phyloP scores from a whole-genome alignment of 2,888 invertebrate species.

The Hedya salicella region DNA sequence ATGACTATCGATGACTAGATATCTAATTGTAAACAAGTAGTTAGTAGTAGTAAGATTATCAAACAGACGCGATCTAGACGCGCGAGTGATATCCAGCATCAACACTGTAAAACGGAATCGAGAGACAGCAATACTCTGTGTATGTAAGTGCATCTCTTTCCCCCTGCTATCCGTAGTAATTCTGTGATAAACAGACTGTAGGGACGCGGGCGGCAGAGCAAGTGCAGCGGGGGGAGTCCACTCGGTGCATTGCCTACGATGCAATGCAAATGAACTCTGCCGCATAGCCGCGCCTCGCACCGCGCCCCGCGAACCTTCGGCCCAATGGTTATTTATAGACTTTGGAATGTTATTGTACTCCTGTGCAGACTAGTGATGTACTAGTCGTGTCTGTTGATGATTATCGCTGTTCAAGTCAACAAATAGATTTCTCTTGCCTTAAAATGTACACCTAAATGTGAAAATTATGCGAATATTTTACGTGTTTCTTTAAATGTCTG shows the following conservation, averaged over 20 bases:
- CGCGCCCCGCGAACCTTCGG: constrained; percentile 58
- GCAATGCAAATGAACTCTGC: constrained; percentile 75
- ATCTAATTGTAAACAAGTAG: constrained; percentile 32
- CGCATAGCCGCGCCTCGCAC: constrained; percentile 56
- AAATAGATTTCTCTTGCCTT: too few relatives aligned
- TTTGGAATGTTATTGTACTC: constrained; percentile 76
- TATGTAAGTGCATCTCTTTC: constrained; percentile 37
- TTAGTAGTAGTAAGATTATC: constrained; percentile 33
- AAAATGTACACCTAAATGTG: too few relatives aligned
- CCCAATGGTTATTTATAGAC: constrained; percentile 73
- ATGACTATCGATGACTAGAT: constrained; percentile 29
- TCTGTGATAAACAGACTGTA: constrained; percentile 39
- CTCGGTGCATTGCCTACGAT: constrained; percentile 46
- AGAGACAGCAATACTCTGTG: constrained; percentile 23
- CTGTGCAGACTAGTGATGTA: constrained; percentile 56
- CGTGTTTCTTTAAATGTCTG: too few relatives aligned
- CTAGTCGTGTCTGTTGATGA: constrained; percentile 50
- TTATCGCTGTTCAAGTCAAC: constrained; percentile 12
- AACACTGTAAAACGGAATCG: constrained; percentile 18
- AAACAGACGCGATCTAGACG: constrained; percentile 42
- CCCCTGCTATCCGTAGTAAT: constrained; percentile 38
- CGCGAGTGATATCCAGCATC: constrained; percentile 36
- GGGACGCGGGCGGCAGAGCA: constrained; percentile 28
- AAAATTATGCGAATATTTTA: too few relatives aligned
- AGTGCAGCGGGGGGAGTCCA: constrained; percentile 38